phyloP scores from a whole-genome alignment of 2,113 vertebrate species.

The Columba livia region DNA sequence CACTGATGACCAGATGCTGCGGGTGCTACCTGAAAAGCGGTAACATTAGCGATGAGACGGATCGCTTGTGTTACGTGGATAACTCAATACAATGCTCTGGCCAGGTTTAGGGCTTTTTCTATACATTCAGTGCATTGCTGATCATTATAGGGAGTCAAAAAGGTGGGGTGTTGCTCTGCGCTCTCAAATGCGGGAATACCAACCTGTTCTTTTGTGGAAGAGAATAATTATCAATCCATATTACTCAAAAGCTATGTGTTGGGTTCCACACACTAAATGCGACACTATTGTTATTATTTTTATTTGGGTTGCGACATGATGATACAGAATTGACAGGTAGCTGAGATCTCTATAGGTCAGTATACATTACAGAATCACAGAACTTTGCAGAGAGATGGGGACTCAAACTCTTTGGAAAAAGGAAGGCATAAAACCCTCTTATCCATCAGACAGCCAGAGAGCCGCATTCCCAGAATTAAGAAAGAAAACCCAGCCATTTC shows the following conservation, averaged over 20 bases:
- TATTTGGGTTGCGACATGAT: fast-evolving
- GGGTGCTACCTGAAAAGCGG: background rate
- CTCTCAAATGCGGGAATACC: background rate
- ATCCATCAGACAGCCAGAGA: background rate
- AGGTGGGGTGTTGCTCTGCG: background rate
- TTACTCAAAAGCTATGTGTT: background rate
- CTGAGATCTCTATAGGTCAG: background rate
- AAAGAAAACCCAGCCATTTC: fast-evolving
- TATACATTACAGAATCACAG: background rate
- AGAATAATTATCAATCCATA: background rate
- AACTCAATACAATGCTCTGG: background rate
- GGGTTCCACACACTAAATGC: background rate
- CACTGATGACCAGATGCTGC: background rate
- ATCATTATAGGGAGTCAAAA: background rate
- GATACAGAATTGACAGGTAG: background rate
- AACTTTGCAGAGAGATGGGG: background rate
- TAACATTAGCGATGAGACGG: background rate
- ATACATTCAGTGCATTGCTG: background rate
- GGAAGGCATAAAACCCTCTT: background rate
- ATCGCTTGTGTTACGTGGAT: fast-evolving
- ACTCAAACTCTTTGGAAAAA: background rate
- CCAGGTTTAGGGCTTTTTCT: background rate
- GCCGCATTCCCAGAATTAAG: background rate
- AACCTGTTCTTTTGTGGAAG: background rate
- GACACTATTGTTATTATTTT: background rate